Evolutionary conservation across 2,888 invertebrate species (phyloP).

Genomic region (Gandaritis pyraliata): DNA sequence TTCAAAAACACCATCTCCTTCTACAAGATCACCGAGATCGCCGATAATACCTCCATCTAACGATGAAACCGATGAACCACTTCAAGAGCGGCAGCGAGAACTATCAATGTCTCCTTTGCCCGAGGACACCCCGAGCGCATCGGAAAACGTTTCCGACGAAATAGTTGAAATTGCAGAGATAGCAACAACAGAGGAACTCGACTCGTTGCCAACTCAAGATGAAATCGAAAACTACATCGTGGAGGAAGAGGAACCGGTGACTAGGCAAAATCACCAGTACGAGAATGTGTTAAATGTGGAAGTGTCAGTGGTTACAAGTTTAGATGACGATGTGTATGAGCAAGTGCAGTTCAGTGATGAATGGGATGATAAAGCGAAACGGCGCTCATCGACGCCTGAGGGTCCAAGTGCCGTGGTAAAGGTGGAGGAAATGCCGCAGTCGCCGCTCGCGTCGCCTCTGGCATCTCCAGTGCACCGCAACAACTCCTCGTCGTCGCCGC

Average conservation of each 20-base stretch:
- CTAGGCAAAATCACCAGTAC: constrained; percentile 45
- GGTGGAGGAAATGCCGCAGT: constrained; percentile 57
- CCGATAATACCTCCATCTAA: constrained; percentile 55
- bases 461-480: constrained; percentile 71
- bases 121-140: constrained; percentile 46
- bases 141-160: constrained; percentile 50
- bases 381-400: constrained; percentile 75
- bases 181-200: constrained; percentile 54
- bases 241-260: constrained; percentile 36
- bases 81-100: constrained; percentile 44
- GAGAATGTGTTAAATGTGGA: constrained; percentile 57
- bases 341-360: constrained; percentile 65
- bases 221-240: constrained; percentile 49
- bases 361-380: constrained; percentile 70
- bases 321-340: constrained; percentile 54
- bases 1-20: constrained; percentile 71
- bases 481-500: constrained; percentile 60
- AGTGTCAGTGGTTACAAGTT: constrained; percentile 28
- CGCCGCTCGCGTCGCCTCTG: constrained; percentile 69
- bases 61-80: constrained; percentile 50
- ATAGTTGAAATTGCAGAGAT: constrained; percentile 40
- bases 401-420: constrained; percentile 59
- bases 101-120: constrained; percentile 54
- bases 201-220: constrained; percentile 52
- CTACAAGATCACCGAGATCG: constrained; percentile 59